phyloP scores from a whole-genome alignment of 1,140 invertebrate genomes.

The Kradibia gibbosae region DNA sequence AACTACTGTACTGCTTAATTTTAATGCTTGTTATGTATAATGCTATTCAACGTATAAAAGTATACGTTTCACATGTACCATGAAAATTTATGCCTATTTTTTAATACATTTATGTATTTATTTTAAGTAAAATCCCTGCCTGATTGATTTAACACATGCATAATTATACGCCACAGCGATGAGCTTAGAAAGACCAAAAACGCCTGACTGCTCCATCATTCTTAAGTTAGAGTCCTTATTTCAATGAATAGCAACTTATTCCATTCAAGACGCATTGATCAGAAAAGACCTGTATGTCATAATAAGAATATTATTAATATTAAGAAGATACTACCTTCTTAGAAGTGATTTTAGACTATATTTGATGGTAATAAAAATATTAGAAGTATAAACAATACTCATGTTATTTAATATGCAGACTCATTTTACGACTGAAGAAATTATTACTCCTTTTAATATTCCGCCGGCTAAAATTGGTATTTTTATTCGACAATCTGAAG shows the following conservation, averaged over 20 bases:
- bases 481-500: too few species aligned
- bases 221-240: neutral
- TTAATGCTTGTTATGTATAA: too few species aligned
- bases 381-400: neutral
- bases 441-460: neutral
- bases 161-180: neutral
- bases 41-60: too few species aligned
- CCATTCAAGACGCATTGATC: neutral
- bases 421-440: neutral
- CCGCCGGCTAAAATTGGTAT: too few species aligned
- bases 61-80: too few species aligned
- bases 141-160: neutral
- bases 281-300: neutral
- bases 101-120: too few species aligned
- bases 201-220: neutral
- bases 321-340: neutral
- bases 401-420: neutral
- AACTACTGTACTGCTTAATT: too few species aligned
- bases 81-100: too few species aligned
- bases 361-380: neutral
- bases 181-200: neutral
- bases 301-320: conserved; percentile 8
- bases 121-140: neutral
- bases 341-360: neutral
- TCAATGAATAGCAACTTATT: neutral